A percentile compares a stretch with the other conserved stretches of the same genome.
Evolutionary conservation across 2,113 vertebrate genomes (phyloP).

Genomic region (Larimichthys polyactis): DNA sequence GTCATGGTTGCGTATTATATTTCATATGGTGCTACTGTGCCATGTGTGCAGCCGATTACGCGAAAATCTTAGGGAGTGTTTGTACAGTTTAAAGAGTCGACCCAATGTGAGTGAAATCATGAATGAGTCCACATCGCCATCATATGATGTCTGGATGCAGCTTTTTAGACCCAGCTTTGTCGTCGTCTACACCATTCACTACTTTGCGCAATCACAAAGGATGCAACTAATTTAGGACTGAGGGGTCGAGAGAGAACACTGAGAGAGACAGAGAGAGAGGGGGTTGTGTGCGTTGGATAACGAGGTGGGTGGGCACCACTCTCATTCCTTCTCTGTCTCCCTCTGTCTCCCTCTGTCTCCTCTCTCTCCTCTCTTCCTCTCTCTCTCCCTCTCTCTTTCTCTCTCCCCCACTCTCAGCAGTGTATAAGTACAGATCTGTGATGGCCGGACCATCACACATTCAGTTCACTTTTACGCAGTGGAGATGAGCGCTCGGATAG

Average conservation of each 20-base stretch:
- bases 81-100: not conserved
- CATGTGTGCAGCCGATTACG: not conserved
- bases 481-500: constrained; percentile 78
- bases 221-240: constrained; percentile 46
- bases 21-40: not conserved
- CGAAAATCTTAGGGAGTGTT: not conserved
- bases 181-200: not conserved
- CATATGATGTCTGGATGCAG: not conserved
- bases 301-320: constrained; percentile 60
- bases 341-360: constrained; percentile 37
- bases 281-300: constrained; percentile 9
- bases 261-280: constrained; percentile 26
- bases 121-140: constrained; percentile 11
- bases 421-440: constrained; percentile 78
- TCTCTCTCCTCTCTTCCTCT: constrained; percentile 33
- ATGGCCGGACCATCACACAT: constrained; percentile 72
- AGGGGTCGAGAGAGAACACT: not conserved
- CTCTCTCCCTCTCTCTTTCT: constrained; percentile 32
- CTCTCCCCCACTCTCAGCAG: constrained; percentile 43
- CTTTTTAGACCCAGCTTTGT: not conserved
- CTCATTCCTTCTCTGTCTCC: constrained; percentile 12
- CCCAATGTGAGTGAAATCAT: not conserved
- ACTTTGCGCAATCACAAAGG: constrained; percentile 50
- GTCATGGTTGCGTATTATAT: not conserved
- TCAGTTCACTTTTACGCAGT: constrained; percentile 72